Percentiles rank a stretch among this genome's conserved stretches.
Evolutionary conservation across 1,140 invertebrate species (phyloP).

Genomic region (Drosophila saltans): DNA sequence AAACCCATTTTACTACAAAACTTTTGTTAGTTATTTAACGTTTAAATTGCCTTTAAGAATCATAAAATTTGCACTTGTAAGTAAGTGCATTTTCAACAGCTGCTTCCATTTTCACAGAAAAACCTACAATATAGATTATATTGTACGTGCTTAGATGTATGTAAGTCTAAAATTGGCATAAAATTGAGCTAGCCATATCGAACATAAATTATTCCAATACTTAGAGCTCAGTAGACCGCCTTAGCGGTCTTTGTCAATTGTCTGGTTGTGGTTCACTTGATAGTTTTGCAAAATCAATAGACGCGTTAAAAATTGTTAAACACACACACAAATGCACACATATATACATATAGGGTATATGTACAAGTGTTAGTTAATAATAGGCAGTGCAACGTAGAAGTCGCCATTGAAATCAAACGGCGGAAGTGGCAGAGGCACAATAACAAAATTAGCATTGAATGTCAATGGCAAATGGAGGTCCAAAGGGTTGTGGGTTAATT

Average conservation of each 20-base stretch:
- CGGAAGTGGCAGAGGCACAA: slow-evolving; percentile 61
- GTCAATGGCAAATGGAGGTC: slow-evolving; percentile 24
- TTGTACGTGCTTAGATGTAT: too few relatives aligned
- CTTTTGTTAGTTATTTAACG: too few relatives aligned
- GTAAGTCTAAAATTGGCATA: too few relatives aligned
- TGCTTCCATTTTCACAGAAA: too few relatives aligned
- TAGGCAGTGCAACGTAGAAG: slow-evolving; percentile 28
- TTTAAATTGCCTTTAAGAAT: too few relatives aligned
- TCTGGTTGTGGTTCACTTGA: slow-evolving; percentile 26
- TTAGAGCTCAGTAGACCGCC: neutral
- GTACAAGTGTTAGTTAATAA: slow-evolving; percentile 39
- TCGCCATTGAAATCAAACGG: slow-evolving; percentile 77
- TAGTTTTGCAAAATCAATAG: slow-evolving; percentile 71
- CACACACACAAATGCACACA: slow-evolving; percentile 6
- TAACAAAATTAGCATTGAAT: slow-evolving; percentile 65
- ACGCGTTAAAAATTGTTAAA: slow-evolving; percentile 19
- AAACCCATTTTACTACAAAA: slow-evolving; percentile 15
- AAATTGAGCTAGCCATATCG: neutral
- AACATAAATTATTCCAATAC: neutral
- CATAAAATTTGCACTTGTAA: too few relatives aligned
- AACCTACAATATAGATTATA: too few relatives aligned
- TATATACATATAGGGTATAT: slow-evolving; percentile 6
- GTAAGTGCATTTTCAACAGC: too few relatives aligned
- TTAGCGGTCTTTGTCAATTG: neutral
- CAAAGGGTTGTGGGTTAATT: slow-evolving; percentile 19